Evolutionary conservation across 2,888 invertebrate genomes (phyloP), one percentile per base, ranked within the genome.

Genomic region (Lissocephala sabroskyi): DNA sequence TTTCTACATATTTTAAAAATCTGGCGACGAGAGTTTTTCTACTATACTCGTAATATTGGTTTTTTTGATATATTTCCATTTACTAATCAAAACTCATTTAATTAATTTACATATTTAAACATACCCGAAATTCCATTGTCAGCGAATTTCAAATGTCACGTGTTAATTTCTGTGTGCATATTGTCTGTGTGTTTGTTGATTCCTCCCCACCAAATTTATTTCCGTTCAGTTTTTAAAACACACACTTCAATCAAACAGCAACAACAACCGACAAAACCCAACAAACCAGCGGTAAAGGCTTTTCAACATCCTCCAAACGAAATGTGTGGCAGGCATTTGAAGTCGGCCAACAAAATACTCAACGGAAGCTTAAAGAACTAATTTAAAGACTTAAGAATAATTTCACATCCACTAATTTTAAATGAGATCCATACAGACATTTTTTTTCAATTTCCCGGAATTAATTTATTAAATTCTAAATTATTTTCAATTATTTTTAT

Each of bases 341-440:
- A n/a, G 10, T 36, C 13, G 33, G 26, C 10, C 13, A 33, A 33
- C 4, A 18, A 11, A 17, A 42, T 32, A 43, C 11, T 11, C 17
- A 33, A 17, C 9, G 7, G 18, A 42, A 35, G 11, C n/a, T 35
- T 7, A 36, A 1, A 45, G 36, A 10, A 35, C 9, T 7, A 23
- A 35, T 16, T 35, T 35, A 23, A 23, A 23, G 5, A 26, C n/a
- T n/a, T 19, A n/a, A n/a, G n/a, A 0, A 37, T 2, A 1, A n/a
- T 44, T 55, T 45, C 39, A n/a, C n/a, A n/a, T n/a, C n/a, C n/a
- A n/a, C n/a, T n/a, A n/a, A 66, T 40, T 51, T 37, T 64, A 57
- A 64, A 75, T 77, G 84, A 83, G 84, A 84, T 84, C 84, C 84
- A 83, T 81, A 70, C 80, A 83, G 83, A 82, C 82, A 82, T 82